Conservation (phyloP, 2,888 invertebrate genomes). For the Rhingia rostrata region DNA sequence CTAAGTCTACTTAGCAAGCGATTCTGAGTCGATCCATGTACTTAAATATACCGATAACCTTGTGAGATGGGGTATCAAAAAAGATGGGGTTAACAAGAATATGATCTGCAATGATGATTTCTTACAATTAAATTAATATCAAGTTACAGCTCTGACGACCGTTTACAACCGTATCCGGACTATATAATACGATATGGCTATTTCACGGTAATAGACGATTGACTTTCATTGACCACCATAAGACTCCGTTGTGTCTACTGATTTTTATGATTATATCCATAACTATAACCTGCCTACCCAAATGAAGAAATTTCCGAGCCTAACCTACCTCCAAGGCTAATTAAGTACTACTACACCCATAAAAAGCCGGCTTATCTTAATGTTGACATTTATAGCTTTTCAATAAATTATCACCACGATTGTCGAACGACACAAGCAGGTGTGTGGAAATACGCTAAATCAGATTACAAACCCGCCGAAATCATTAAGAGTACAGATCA, state of each 20-base stretch:
- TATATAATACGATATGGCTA: background rate
- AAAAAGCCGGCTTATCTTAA: constrained; percentile 25
- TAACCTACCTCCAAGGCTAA: too few relatives aligned
- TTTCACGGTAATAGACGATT: background rate
- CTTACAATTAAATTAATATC: background rate
- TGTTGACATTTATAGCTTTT: constrained; percentile 40
- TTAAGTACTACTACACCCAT: background rate
- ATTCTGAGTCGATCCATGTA: too few relatives aligned
- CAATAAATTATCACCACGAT: constrained; percentile 31
- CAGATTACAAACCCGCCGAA: constrained; percentile 5
- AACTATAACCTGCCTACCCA: background rate
- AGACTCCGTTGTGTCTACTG: background rate
- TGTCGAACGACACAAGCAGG: background rate
- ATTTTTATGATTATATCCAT: background rate
- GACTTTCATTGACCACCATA: background rate
- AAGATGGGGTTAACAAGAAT: too few relatives aligned
- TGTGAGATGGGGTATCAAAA: too few relatives aligned
- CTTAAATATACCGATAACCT: too few relatives aligned
- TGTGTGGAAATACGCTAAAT: background rate
- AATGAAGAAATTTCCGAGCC: background rate
- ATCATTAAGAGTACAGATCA: background rate
- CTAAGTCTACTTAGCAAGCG: too few relatives aligned
- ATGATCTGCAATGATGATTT: background rate
- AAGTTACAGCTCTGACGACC: background rate
- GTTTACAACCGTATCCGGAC: too few relatives aligned